Evolutionary conservation across 30 jellyfish, hydroid and myxozoan species (phyloP).

Genomic region (Aurelia aurita complex sp. Pacific): DNA sequence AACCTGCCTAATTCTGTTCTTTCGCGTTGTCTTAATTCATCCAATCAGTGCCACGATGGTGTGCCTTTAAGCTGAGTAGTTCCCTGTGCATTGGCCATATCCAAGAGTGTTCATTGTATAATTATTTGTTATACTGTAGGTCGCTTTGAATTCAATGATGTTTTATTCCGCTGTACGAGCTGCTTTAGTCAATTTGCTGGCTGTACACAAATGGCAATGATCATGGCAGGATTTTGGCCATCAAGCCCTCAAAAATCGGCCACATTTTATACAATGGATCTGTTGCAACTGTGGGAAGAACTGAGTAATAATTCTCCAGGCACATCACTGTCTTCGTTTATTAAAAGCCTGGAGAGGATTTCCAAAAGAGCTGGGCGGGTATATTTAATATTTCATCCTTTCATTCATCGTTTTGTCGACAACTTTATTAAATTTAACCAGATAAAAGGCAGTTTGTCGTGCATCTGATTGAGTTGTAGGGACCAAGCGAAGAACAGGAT

Average conservation of each 20-base stretch:
- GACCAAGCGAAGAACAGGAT: no score
- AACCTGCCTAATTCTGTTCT: no score
- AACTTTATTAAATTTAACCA: no score
- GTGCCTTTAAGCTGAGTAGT: no score
- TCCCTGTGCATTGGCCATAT: no score
- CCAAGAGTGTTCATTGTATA: background rate
- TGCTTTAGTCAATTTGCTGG: slow-evolving; percentile 13
- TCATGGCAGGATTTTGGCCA: slow-evolving; percentile 38
- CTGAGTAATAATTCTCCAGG: slow-evolving; percentile 20
- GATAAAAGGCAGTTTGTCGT: no score
- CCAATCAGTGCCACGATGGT: no score
- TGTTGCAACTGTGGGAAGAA: slow-evolving; percentile 19
- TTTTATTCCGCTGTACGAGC: slow-evolving; percentile 2
- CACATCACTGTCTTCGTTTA: slow-evolving; percentile 9
- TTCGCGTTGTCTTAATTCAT: no score
- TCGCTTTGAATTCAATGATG: slow-evolving; percentile 26
- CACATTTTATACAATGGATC: background rate
- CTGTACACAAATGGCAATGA: slow-evolving; percentile 12
- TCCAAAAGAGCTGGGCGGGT: slow-evolving; percentile 5
- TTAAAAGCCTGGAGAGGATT: background rate
- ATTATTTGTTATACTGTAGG: background rate
- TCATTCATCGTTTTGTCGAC: no score
- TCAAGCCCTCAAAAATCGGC: slow-evolving; percentile 21
- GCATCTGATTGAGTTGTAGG: no score
- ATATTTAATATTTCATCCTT: background rate